Conservation (phyloP, 2,797 vertebrate genomes). For the Megaceryle alcyon region DNA sequence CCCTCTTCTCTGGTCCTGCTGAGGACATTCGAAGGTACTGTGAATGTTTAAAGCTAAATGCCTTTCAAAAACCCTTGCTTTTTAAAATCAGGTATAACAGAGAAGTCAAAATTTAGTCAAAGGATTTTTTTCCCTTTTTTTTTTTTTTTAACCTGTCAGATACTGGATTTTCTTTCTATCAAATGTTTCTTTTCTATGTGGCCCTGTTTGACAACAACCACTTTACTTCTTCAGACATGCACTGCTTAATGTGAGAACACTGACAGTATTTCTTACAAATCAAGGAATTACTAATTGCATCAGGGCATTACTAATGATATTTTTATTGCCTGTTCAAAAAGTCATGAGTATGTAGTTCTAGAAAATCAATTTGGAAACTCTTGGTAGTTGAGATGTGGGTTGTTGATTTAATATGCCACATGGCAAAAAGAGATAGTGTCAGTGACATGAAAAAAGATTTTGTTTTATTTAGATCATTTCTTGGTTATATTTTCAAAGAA, state of each 20-base stretch:
- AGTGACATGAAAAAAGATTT: not conserved
- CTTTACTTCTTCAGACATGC: not conserved
- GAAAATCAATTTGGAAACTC: not conserved
- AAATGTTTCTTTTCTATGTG: not conserved
- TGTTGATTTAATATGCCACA: not conserved
- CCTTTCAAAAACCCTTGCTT: slow-evolving; percentile 74
- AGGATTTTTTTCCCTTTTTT: not conserved
- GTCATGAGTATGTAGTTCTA: not conserved
- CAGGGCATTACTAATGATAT: not conserved
- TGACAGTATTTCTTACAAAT: not conserved
- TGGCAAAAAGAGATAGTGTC: not conserved
- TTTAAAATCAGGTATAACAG: slow-evolving; percentile 44
- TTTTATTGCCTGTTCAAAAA: not conserved
- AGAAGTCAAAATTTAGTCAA: slow-evolving; percentile 37
- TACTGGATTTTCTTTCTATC: slow-evolving; percentile 22
- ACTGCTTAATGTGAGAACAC: slow-evolving; percentile 11
- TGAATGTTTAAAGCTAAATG: slow-evolving; percentile 71
- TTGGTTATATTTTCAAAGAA: not conserved
- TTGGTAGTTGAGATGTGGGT: rapidly evolving
- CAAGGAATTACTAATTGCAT: not conserved
- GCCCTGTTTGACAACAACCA: not conserved
- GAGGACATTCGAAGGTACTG: slow-evolving; percentile 76
- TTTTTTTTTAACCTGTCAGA: not conserved
- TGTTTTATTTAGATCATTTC: not conserved
- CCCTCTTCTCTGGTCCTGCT: slow-evolving; percentile 74